Evolutionary conservation across 2,888 invertebrate genomes (phyloP).

Genomic region (Zelleria hepariella): DNA sequence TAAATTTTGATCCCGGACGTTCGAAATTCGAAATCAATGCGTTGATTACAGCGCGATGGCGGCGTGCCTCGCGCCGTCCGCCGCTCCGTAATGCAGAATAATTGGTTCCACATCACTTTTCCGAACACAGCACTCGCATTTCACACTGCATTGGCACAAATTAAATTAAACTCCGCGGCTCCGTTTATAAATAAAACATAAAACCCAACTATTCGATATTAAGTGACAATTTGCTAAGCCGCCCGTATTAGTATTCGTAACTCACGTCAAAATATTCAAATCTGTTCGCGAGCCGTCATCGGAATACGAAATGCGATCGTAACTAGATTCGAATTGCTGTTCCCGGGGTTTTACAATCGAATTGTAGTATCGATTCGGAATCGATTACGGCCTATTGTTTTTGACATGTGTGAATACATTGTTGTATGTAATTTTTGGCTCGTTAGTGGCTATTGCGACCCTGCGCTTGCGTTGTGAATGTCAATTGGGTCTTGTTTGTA

Average conservation of each 20-base stretch:
- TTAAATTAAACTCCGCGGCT: slow-evolving; percentile 37
- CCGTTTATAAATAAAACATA: slow-evolving; percentile 60
- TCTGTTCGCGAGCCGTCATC: slow-evolving; percentile 49
- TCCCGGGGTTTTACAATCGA: slow-evolving; percentile 39
- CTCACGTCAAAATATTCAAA: slow-evolving; percentile 62
- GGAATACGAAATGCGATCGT: slow-evolving; percentile 45
- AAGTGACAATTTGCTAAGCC: slow-evolving; percentile 61
- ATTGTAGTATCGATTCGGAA: slow-evolving; percentile 24
- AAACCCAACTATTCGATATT: slow-evolving; percentile 23
- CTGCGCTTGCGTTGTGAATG: slow-evolving; percentile 29
- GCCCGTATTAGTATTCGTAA: slow-evolving; percentile 51
- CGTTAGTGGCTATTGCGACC: slow-evolving; percentile 21
- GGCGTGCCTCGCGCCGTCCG: slow-evolving; percentile 11
- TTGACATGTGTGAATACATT: slow-evolving; percentile 16
- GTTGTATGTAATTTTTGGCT: slow-evolving; percentile 5
- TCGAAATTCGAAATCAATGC: slow-evolving; percentile 9
- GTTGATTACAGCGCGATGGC: slow-evolving; percentile 10
- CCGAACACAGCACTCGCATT: slow-evolving; percentile 5
- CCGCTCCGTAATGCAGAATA: slow-evolving; percentile 17
- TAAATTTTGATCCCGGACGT: slow-evolving; percentile 14
- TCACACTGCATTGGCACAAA: slow-evolving; percentile 27
- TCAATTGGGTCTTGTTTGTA: slow-evolving; percentile 18
- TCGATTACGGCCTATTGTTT: slow-evolving; percentile 37
- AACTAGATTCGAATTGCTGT: slow-evolving; percentile 12
- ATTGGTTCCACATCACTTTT: slow-evolving; percentile 19